A percentile compares a stretch with the other conserved stretches of the same genome.
phyloP scores from a whole-genome alignment of 2,888 invertebrate genomes.

The Bimastos eiseni region DNA sequence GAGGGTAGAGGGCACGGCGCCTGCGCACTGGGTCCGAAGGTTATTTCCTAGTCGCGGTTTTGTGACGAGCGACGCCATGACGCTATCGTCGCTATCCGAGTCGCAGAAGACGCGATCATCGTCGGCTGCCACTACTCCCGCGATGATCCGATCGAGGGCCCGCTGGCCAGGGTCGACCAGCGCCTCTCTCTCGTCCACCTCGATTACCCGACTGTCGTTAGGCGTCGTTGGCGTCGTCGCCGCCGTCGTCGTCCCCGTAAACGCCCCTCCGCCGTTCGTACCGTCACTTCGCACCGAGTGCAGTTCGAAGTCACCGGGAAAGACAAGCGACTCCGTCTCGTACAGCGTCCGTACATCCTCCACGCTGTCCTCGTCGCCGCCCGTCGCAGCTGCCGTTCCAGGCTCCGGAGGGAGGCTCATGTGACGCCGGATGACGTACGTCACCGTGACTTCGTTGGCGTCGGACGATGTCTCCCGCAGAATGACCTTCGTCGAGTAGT shows the following conservation, averaged over 20 bases:
- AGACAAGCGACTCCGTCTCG: constrained; percentile 24
- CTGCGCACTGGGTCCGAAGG: background rate
- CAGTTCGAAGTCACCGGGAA: constrained; percentile 28
- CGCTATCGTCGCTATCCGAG: constrained; percentile 25
- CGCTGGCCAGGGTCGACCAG: background rate
- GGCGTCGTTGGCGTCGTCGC: background rate
- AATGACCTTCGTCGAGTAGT: constrained; percentile 38
- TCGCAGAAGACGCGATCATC: constrained; percentile 15
- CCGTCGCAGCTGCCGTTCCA: background rate
- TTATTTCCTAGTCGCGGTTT: background rate
- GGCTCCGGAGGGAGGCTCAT: constrained; percentile 32
- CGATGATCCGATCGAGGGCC: background rate
- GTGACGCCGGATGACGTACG: constrained; percentile 38
- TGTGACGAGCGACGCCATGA: background rate
- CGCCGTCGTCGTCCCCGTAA: background rate
- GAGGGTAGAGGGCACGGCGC: background rate
- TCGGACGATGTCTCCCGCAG: constrained; percentile 31
- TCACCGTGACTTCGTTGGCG: constrained; percentile 25
- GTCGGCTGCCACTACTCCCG: background rate
- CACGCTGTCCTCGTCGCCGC: constrained; percentile 27
- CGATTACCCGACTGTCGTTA: background rate
- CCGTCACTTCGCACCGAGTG: constrained; percentile 5
- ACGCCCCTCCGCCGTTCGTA: background rate
- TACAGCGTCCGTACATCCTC: constrained; percentile 27
- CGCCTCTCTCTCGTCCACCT: background rate